phyloP scores from a whole-genome alignment of 2,888 invertebrate genomes.

The Drosophila antonietae region DNA sequence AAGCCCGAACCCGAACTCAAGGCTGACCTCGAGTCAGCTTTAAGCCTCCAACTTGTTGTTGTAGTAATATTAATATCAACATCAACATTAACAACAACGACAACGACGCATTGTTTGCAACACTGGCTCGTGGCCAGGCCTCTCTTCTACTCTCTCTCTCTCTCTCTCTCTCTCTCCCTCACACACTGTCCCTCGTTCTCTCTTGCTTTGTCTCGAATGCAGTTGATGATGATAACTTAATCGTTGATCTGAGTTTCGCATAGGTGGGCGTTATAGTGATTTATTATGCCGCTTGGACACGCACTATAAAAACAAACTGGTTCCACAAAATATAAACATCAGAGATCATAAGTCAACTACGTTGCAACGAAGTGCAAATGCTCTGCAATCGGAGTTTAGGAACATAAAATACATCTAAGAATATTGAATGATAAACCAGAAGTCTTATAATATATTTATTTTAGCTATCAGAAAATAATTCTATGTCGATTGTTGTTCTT shows the following conservation, averaged over 20 bases:
- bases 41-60: slow-evolving; percentile 11
- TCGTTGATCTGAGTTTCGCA: slow-evolving; percentile 61
- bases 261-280: slow-evolving; percentile 69
- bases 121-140: slow-evolving; percentile 42
- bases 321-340: slow-evolving; percentile 20
- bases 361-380: slow-evolving; percentile 20
- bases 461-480: too few species aligned
- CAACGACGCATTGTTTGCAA: slow-evolving; percentile 64
- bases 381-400: slow-evolving; percentile 12
- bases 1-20: slow-evolving; percentile 24
- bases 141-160: neutral
- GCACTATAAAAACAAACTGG: slow-evolving; percentile 61
- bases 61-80: slow-evolving; percentile 11
- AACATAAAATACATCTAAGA: neutral
- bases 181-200: slow-evolving; percentile 13
- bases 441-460: neutral
- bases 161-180: neutral
- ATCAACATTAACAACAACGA: slow-evolving; percentile 34
- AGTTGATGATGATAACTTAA: slow-evolving; percentile 70
- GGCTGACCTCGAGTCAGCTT: slow-evolving; percentile 58
- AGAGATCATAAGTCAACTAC: slow-evolving; percentile 8
- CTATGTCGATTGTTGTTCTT: too few species aligned
- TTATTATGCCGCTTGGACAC: slow-evolving; percentile 69
- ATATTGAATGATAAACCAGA: neutral
- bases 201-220: slow-evolving; percentile 28